phyloP scores from a whole-genome alignment of 2,888 invertebrate species.

The Tetheella fluctuosa region DNA sequence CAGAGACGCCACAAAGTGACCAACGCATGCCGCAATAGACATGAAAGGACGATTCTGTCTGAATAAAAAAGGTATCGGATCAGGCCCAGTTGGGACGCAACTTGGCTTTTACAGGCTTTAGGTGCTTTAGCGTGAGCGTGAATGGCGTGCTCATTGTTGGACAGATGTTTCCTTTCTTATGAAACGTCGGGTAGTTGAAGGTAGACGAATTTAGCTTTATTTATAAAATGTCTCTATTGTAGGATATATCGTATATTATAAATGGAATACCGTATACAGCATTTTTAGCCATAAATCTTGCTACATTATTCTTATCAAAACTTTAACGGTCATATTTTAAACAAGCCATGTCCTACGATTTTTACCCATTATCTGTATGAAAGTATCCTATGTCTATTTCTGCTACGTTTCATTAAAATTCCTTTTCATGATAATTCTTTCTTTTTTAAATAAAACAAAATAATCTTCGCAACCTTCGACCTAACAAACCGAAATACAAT shows the following conservation, averaged over 20 bases:
- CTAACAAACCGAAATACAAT: conserved; percentile 20
- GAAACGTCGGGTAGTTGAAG: neutral
- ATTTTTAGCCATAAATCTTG: too few relatives aligned
- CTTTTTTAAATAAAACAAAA: neutral
- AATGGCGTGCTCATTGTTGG: conserved; percentile 3
- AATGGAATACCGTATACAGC: too few relatives aligned
- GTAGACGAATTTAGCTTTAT: neutral
- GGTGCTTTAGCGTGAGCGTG: neutral
- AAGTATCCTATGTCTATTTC: too few relatives aligned
- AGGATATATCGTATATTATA: too few relatives aligned
- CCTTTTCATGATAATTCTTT: neutral
- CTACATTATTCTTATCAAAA: too few relatives aligned
- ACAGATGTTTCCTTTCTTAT: conserved; percentile 5
- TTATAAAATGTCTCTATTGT: too few relatives aligned
- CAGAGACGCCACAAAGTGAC: conserved; percentile 70
- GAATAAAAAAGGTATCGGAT: conserved; percentile 51
- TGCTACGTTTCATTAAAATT: too few relatives aligned
- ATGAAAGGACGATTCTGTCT: conserved; percentile 59
- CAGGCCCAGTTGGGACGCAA: conserved; percentile 6
- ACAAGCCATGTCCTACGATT: too few relatives aligned
- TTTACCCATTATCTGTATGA: too few relatives aligned
- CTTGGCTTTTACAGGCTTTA: conserved; percentile 13
- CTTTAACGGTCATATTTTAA: too few relatives aligned
- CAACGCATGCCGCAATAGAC: conserved; percentile 62
- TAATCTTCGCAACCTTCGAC: conserved; percentile 10